Percentiles rank a stretch among this genome's conserved stretches.
These are phyloP conservation scores for Lynx canadensis DNA, from an alignment of 2,113 vertebrate genomes.

Conservation along the genomic window DNA sequence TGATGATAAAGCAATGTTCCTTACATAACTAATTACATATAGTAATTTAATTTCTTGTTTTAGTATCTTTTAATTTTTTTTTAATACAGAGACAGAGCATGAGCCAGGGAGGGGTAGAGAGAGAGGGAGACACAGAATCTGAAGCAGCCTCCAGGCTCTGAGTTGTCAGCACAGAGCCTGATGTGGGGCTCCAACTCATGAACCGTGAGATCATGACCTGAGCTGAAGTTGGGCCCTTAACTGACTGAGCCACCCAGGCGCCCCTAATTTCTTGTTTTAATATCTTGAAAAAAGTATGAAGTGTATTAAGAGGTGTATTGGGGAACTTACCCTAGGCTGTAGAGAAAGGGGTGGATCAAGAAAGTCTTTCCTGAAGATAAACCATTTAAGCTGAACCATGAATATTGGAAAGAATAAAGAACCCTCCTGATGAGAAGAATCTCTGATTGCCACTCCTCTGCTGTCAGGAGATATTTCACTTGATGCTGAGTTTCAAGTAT, in stretches of 20 bases:
- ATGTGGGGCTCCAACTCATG: too few relatives aligned
- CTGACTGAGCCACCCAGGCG: too few relatives aligned
- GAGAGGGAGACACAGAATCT: too few relatives aligned
- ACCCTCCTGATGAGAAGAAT: not conserved
- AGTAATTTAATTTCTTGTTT: not conserved
- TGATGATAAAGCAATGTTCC: not conserved
- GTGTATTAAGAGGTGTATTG: not conserved
- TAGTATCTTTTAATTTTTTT: too few relatives aligned
- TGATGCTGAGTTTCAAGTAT: not conserved
- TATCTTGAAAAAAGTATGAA: constrained; percentile 10
- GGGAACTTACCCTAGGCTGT: not conserved
- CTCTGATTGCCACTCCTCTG: not conserved
- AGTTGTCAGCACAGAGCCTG: too few relatives aligned
- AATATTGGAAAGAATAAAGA: not conserved
- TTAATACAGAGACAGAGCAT: too few relatives aligned
- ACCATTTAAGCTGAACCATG: not conserved
- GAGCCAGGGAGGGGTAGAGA: too few relatives aligned
- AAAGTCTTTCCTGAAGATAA: not conserved
- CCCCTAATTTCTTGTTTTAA: not conserved
- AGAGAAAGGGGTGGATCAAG: not conserved
- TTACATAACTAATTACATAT: not conserved
- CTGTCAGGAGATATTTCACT: not conserved
- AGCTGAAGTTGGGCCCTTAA: too few relatives aligned
- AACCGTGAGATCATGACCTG: too few relatives aligned
- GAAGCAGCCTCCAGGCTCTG: too few relatives aligned